phyloP scores from a whole-genome alignment of 2,888 invertebrate genomes.

The Homarus gammarus region DNA sequence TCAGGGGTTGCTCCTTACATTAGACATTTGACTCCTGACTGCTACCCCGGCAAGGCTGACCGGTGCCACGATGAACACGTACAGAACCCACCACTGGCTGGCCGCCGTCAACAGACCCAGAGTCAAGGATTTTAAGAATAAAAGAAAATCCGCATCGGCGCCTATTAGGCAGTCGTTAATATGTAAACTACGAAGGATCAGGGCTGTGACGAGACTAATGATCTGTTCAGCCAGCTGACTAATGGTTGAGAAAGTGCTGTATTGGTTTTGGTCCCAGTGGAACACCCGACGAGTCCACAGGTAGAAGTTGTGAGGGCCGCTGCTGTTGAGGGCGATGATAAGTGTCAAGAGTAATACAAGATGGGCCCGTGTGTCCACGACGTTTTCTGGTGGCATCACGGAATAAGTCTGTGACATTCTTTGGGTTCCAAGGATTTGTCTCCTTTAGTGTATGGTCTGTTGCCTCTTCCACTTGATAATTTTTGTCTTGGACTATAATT shows the following conservation, averaged over 20 bases:
- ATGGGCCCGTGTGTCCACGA: background rate
- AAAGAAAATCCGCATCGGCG: background rate
- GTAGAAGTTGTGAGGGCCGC: constrained; percentile 37
- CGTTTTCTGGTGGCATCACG: background rate
- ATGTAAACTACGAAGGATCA: background rate
- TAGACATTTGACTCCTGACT: background rate
- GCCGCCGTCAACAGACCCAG: background rate
- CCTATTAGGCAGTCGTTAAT: constrained; percentile 9
- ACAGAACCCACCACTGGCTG: background rate
- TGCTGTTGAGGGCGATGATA: constrained; percentile 1
- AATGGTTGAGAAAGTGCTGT: background rate
- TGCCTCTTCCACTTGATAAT: background rate
- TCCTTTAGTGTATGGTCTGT: background rate
- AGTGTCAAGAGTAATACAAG: background rate
- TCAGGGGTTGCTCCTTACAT: too few species aligned
- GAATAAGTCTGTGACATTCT: constrained; percentile 15
- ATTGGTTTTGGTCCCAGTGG: constrained; percentile 21
- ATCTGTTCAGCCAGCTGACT: background rate
- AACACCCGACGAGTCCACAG: constrained; percentile 47
- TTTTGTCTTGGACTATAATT: background rate
- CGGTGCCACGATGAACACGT: background rate
- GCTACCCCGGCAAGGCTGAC: background rate
- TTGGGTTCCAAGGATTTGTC: constrained; percentile 11
- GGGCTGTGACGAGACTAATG: background rate
- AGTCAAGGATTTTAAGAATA: background rate